phyloP scores from a whole-genome alignment of 2,888 invertebrate species.

The Agonopterix arenella region DNA sequence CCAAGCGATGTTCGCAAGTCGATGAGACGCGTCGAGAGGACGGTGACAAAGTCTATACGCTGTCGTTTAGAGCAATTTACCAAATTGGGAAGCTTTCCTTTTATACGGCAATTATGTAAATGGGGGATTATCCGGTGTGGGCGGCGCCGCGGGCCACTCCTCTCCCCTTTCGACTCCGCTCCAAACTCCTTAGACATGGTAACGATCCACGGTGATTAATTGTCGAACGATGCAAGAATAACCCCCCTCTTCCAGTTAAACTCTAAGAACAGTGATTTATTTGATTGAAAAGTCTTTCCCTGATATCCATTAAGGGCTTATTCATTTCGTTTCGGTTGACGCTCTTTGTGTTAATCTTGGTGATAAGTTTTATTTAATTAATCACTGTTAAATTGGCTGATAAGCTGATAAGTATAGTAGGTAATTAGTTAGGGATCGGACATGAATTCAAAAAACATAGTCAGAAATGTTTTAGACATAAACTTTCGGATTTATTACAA shows the following conservation, averaged over 20 bases:
- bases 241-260: conserved; percentile 32
- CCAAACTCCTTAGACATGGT: conserved; percentile 36
- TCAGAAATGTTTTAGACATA: too few relatives aligned
- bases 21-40: conserved; percentile 6
- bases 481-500: too few relatives aligned
- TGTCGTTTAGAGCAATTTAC: conserved; percentile 73
- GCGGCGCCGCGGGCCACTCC: conserved; percentile 65
- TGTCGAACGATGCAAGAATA: conserved; percentile 41
- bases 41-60: conserved; percentile 40
- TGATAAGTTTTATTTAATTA: conserved; percentile 21
- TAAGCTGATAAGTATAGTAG: too few relatives aligned
- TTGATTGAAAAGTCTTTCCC: conserved; percentile 56
- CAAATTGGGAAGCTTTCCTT: conserved; percentile 76
- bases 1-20: background rate
- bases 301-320: conserved; percentile 49
- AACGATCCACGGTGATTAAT: conserved; percentile 70
- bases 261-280: conserved; percentile 55
- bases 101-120: conserved; percentile 78
- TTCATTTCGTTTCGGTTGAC: conserved; percentile 30
- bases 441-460: too few relatives aligned
- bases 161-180: conserved; percentile 59
- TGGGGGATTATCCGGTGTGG: conserved; percentile 73
- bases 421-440: too few relatives aligned
- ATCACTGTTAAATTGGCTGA: background rate
- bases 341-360: conserved; percentile 14